phyloP scores from a whole-genome alignment of 35 echinoderm and acorn worm species.

The Apostichopus parvimensis region DNA sequence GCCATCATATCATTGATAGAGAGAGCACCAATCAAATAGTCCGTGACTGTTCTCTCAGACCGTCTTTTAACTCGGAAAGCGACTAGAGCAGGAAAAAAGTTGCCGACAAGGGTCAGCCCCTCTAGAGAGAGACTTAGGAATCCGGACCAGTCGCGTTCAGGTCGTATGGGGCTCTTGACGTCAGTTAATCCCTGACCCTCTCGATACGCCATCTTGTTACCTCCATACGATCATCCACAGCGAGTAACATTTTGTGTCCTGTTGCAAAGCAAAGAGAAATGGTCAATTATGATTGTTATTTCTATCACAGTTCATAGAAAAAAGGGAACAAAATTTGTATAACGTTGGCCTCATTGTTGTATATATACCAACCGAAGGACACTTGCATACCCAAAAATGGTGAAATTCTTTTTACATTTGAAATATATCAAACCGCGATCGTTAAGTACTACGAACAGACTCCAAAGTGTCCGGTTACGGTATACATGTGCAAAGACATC shows the following conservation, averaged over 20 bases:
- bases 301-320: background rate
- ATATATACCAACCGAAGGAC: background rate
- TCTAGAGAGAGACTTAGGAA: conserved; percentile 74
- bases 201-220: conserved; percentile 69
- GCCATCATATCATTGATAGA: conserved; percentile 86
- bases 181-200: conserved; percentile 80
- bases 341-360: background rate
- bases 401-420: too few species aligned
- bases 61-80: conserved; percentile 68
- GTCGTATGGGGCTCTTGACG: conserved; percentile 60
- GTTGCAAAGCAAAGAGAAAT: background rate
- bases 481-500: too few species aligned
- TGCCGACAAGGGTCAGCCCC: conserved; percentile 73
- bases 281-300: background rate
- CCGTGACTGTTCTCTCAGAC: conserved; percentile 73
- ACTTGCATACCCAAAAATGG: background rate
- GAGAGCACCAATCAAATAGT: conserved; percentile 76
- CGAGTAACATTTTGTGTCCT: conserved; percentile 25
- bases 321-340: background rate
- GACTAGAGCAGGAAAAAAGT: conserved; percentile 80
- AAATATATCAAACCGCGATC: background rate
- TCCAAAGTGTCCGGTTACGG: background rate
- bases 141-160: conserved; percentile 80
- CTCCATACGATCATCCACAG: conserved; percentile 10
- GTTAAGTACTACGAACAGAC: background rate